Conservation (phyloP, 1,140 invertebrate species). For the Macrocentrus cingulum region DNA sequence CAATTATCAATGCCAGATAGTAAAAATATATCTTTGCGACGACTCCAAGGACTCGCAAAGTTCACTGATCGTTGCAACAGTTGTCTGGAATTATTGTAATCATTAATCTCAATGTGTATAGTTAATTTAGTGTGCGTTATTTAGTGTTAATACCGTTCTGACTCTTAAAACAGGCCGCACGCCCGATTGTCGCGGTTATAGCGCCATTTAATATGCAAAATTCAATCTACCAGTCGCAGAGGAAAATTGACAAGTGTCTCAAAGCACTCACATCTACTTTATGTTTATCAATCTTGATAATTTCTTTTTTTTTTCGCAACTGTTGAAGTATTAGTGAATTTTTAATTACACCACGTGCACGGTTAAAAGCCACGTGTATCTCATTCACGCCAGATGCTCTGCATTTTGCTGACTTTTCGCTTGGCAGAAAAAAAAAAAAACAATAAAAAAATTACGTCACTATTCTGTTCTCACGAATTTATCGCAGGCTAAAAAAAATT, state of each 20-base stretch:
- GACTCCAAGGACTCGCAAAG: slow-evolving; percentile 17
- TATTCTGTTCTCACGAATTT: no score
- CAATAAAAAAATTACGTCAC: no score
- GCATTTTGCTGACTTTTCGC: no score
- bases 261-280: neutral
- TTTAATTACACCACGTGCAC: slow-evolving; percentile 16
- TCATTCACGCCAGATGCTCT: slow-evolving; percentile 40
- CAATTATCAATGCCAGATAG: neutral
- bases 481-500: no score
- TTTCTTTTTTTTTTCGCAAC: no score
- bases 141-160: neutral
- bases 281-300: no score
- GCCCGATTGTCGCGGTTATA: slow-evolving; percentile 4
- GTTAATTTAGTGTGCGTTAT: neutral
- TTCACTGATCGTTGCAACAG: slow-evolving; percentile 20
- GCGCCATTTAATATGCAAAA: slow-evolving; percentile 7
- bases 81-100: slow-evolving; percentile 13
- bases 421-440: no score
- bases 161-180: slow-evolving; percentile 6
- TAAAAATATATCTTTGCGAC: slow-evolving; percentile 1
- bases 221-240: slow-evolving; percentile 5
- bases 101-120: slow-evolving; percentile 13
- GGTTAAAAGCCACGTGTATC: slow-evolving; percentile 33
- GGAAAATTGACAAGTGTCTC: slow-evolving; percentile 2
- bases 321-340: no score